phyloP scores from a whole-genome alignment of 2,888 invertebrate species.

The Rhagonycha lutea region DNA sequence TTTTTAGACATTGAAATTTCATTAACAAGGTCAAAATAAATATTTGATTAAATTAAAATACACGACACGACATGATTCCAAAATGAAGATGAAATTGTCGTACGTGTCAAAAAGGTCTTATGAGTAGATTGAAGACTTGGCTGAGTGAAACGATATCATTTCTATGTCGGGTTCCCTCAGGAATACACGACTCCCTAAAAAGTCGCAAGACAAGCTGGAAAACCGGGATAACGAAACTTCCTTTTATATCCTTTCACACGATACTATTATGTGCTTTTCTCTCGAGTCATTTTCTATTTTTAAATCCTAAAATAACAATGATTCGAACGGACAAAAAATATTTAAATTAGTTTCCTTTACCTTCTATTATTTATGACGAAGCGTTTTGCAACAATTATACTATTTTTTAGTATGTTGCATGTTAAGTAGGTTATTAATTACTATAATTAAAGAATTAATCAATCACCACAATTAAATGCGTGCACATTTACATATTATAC shows the following conservation, averaged over 20 bases:
- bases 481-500: background rate
- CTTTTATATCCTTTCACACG: slow-evolving; percentile 25
- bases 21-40: background rate
- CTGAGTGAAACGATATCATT: slow-evolving; percentile 29
- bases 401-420: background rate
- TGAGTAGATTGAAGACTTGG: slow-evolving; percentile 25
- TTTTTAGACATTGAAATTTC: background rate
- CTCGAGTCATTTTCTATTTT: slow-evolving; percentile 9
- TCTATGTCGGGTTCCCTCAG: slow-evolving; percentile 22
- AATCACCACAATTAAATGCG: background rate
- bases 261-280: slow-evolving; percentile 27
- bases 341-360: background rate
- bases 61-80: background rate
- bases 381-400: background rate
- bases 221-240: slow-evolving; percentile 27
- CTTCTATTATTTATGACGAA: background rate
- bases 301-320: slow-evolving; percentile 10
- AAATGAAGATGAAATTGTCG: slow-evolving; percentile 23
- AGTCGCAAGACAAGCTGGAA: slow-evolving; percentile 28
- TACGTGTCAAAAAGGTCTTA: slow-evolving; percentile 24
- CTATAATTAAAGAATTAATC: background rate
- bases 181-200: slow-evolving; percentile 23
- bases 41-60: background rate
- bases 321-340: slow-evolving; percentile 17
- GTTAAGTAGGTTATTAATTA: background rate